These are phyloP conservation scores for Muschampia plurimacula DNA, from an alignment of 2,888 invertebrate genomes.

Conservation along the genomic window DNA sequence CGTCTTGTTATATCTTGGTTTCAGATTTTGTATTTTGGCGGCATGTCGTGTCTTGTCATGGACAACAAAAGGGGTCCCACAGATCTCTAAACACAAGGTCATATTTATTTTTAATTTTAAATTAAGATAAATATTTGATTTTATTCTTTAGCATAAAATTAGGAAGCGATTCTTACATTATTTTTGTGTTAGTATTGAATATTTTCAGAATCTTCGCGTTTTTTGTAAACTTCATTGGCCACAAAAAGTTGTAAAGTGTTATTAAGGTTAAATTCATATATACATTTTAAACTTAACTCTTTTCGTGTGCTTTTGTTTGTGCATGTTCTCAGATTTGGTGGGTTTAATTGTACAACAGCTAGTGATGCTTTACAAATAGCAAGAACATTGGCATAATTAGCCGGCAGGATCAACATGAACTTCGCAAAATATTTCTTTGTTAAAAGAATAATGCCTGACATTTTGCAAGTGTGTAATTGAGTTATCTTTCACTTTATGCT, in stretches of 20 bases:
- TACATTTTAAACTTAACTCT: neutral
- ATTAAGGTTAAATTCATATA: neutral
- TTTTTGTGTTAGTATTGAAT: neutral
- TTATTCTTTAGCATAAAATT: neutral
- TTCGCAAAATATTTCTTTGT: constrained; percentile 7
- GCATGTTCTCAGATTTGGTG: constrained; percentile 9
- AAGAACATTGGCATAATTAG: neutral
- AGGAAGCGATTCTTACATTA: neutral
- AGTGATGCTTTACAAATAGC: neutral
- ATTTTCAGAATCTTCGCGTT: neutral
- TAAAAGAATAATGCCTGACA: neutral
- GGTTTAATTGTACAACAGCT: neutral
- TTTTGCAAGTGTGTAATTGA: neutral
- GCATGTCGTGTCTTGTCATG: neutral
- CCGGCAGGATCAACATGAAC: neutral
- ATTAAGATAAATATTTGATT: neutral
- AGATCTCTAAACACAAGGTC: neutral
- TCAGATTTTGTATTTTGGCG: neutral
- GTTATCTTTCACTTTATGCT: neutral
- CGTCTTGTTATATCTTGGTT: neutral
- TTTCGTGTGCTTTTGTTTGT: neutral
- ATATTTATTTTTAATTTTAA: neutral
- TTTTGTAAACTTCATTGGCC: neutral
- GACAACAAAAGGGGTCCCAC: neutral
- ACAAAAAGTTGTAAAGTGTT: neutral